Conservation (phyloP, 2,113 vertebrate genomes). For the Protobothrops mucrosquamatus region DNA sequence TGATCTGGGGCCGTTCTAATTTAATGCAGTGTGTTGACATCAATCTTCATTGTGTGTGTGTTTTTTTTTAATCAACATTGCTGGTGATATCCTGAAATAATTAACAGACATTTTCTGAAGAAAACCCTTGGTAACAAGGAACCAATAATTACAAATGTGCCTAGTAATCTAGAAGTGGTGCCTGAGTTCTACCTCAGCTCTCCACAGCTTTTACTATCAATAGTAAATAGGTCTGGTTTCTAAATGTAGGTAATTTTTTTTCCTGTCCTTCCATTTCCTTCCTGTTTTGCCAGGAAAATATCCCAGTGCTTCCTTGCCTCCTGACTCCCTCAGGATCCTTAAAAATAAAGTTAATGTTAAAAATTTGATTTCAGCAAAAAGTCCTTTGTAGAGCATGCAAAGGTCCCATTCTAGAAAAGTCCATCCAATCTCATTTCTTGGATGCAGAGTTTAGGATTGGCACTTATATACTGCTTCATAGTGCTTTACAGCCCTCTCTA, state of each 20-base stretch:
- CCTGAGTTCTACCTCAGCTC: not conserved
- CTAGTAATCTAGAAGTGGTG: not conserved
- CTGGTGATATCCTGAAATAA: conserved; percentile 40
- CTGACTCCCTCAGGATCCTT: not conserved
- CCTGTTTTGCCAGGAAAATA: not conserved
- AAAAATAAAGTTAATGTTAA: not conserved
- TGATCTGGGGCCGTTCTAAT: conserved; percentile 11
- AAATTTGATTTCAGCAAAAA: not conserved
- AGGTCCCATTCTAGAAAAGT: not conserved
- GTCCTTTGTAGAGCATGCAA: not conserved
- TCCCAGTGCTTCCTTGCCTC: not conserved
- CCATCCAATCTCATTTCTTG: not conserved
- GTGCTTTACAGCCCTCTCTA: not conserved
- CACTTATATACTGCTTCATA: too few relatives aligned
- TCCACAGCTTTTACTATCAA: not conserved
- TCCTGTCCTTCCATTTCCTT: not conserved
- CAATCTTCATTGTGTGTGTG: conserved; percentile 18
- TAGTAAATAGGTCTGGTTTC: not conserved
- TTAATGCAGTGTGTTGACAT: conserved; percentile 33
- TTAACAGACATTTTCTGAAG: conserved; percentile 37
- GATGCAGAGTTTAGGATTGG: not conserved
- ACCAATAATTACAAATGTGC: not conserved
- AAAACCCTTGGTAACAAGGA: conserved; percentile 35
- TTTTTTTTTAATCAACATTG: not conserved
- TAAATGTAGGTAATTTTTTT: not conserved